Evolutionary conservation across 2,113 vertebrate genomes (phyloP), one percentile per base, ranked within the genome.

Genomic region (Cariama cristata): DNA sequence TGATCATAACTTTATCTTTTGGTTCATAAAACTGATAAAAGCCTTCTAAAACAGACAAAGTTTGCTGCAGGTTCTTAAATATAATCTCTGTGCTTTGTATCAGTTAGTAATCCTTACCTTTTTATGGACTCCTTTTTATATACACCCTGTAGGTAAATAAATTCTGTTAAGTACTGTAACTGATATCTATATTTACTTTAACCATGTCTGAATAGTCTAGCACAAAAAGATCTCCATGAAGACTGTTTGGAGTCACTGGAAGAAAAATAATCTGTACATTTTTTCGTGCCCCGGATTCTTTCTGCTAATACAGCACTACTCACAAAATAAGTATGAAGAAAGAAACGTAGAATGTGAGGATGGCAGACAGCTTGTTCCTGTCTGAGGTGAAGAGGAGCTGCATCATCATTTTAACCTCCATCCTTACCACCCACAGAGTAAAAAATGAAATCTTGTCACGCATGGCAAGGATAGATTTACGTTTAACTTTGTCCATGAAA

Each of bases 361-460:
- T 95, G 95, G 90, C 66, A 91, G 92, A 60, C 44, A 47, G 85
- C 69, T 90, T 85, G 32, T 44, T 95, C 79, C 60, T 96, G 80
- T 81, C 90, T 72, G 86, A 95, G 87, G 64, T 68, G 67, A 90
- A 60, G 71, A 92, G 58, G 83, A 67, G 40, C 60, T 86, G 38
- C n/a, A 94, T 60, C 84, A 28, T 84, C 60, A 83, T 94, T 93
- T 93, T 86, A 95, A 40, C 56, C 42, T 82, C 69, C 56, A 89
- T 95, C 50, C 35, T 88, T 74, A 86, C 86, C 79, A 12, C 69
- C 81, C 0, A 9, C 90, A 59, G 90, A 96, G 90, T 86, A 93
- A 97, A 72, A 93, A 97, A 96, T 95, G 88, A 97, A 97, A 94
- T 82, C 53, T 90, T 90, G 86, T 95, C 89, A 89, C 3, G 20